Evolutionary conservation across 2,797 vertebrate genomes (phyloP).

Genomic region (Chromis chromis): DNA sequence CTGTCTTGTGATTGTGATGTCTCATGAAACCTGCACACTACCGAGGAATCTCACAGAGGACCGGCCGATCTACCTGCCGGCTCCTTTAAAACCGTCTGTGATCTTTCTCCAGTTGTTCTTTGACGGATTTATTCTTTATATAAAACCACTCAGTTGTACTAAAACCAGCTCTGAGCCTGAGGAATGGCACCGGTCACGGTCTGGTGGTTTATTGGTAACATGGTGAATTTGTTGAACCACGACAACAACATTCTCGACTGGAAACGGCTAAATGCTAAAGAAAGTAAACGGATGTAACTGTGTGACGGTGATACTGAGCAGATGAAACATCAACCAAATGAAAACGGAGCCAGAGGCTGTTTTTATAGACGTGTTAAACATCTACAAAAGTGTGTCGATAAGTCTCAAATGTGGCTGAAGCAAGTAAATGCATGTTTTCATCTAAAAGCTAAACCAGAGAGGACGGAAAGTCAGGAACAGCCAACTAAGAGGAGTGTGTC

Average conservation of each 20-base stretch:
- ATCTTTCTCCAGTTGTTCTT: constrained; percentile 5
- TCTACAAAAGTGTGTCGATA: constrained; percentile 16
- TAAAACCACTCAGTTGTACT: constrained; percentile 17
- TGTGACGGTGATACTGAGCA: not conserved
- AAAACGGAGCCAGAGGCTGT: not conserved
- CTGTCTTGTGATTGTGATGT: constrained; percentile 37
- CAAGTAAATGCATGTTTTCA: not conserved
- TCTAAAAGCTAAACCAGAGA: constrained; percentile 8
- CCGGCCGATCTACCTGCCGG: not conserved
- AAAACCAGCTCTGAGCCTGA: constrained; percentile 17
- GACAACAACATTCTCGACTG: not conserved
- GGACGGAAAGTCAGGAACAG: constrained; percentile 25
- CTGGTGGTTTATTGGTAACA: not conserved
- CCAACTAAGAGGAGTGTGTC: constrained; percentile 28
- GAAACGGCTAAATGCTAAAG: constrained; percentile 5
- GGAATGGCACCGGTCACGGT: not conserved
- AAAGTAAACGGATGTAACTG: constrained; percentile 2
- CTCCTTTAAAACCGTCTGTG: not conserved
- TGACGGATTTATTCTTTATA: not conserved
- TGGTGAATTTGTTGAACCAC: not conserved
- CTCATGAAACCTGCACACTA: constrained; percentile 2
- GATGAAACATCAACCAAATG: not conserved
- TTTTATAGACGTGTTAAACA: constrained; percentile 5
- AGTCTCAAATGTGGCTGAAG: constrained; percentile 10
- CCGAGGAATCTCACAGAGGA: constrained; percentile 8